Evolutionary conservation across 2,888 invertebrate genomes (phyloP), one percentile per base, ranked within the genome.

Genomic region (Cerceris rybyensis): DNA sequence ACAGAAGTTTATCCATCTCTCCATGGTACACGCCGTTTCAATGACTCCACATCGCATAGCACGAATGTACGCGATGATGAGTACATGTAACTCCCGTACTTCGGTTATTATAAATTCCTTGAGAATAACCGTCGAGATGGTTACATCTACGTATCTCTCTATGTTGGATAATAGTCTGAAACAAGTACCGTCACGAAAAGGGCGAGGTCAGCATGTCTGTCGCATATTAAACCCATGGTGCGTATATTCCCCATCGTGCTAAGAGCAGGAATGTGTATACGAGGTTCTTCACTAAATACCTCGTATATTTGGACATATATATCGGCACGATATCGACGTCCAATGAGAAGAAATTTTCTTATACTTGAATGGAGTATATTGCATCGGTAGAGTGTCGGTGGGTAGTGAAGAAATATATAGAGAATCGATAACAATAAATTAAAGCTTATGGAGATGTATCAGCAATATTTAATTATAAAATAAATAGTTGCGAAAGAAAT

Each of bases 71-170:
- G 81, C 79, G 54, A 76, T 81, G 81, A 83, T 74, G 81, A 75
- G 70, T 61, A 65, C 71, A 67, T 75, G 67, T 70, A 57, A 55
- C 74, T 75, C 80, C 80, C 76, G 79, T 82, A 85, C 70, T 81
- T 74, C 82, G 81, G 87, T 89, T 89, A 90, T 91, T 90, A 90
- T 90, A 87, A 90, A 90, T 90, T 89, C 90, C 78, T 87, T 81
- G 82, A 80, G 83, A 87, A 89, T 87, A 84, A 81, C 80, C 84
- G 84, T 81, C 85, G 86, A 84, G 86, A 87, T 80, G 81, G 84
- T 86, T 87, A 87, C 80, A 70, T 67, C 54, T 69, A 68, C 83
- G 81, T 78, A 78, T 77, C 81, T 85, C 86, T 81, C 81, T 86
- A 86, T 83, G 28, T 83, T 68, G 85, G 87, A 88, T 88, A 87